Evolutionary conservation across 1,140 invertebrate genomes (phyloP).

Genomic region (Pectinophora gossypiella): DNA sequence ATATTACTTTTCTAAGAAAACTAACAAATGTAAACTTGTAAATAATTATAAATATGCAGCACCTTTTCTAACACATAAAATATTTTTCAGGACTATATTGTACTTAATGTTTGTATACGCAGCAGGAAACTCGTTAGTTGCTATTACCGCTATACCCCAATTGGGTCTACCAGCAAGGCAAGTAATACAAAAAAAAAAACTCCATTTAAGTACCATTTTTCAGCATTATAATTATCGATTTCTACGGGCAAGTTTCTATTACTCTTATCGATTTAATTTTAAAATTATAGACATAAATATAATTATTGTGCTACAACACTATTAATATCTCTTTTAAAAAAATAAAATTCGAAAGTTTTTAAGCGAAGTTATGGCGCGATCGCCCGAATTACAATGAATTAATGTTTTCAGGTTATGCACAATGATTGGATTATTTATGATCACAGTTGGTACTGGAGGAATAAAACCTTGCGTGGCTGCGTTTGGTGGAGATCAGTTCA

Average conservation of each 20-base stretch:
- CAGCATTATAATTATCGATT: too few relatives aligned
- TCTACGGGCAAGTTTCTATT: too few relatives aligned
- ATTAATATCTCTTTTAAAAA: too few relatives aligned
- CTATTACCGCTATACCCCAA: slow-evolving; percentile 80
- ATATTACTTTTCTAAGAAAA: too few relatives aligned
- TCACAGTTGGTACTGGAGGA: slow-evolving; percentile 88
- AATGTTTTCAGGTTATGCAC: slow-evolving; percentile 72
- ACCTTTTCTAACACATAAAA: neutral
- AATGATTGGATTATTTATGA: slow-evolving; percentile 77
- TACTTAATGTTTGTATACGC: slow-evolving; percentile 93
- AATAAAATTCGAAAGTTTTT: neutral
- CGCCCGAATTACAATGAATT: too few relatives aligned
- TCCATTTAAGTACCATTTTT: too few relatives aligned
- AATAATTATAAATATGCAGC: too few relatives aligned
- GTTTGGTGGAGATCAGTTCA: slow-evolving; percentile 94
- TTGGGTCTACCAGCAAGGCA: slow-evolving; percentile 79
- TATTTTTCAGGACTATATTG: slow-evolving; percentile 86
- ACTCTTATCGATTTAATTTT: too few relatives aligned
- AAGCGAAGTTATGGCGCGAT: too few relatives aligned
- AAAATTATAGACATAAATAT: too few relatives aligned
- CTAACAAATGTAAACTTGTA: neutral
- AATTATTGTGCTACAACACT: too few relatives aligned
- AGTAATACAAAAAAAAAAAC: too few relatives aligned
- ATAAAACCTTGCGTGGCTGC: slow-evolving; percentile 94
- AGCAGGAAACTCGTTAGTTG: slow-evolving; percentile 87